These are phyloP conservation scores for Adelphocoris suturalis DNA, from an alignment of 2,888 invertebrate species.

Conservation along the genomic window DNA sequence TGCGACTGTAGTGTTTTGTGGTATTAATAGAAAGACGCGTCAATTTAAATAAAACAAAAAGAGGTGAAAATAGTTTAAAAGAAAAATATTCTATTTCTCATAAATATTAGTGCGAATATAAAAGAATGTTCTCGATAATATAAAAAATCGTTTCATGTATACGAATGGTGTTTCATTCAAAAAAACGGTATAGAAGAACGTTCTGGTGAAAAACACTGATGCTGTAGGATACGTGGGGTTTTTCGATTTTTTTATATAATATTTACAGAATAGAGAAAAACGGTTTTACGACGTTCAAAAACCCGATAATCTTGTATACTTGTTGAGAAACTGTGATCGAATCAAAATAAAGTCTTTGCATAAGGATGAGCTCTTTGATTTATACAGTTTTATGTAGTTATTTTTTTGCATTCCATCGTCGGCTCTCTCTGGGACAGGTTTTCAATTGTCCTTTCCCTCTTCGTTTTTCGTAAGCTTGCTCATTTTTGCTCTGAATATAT, in stretches of 20 bases:
- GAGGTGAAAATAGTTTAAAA: slow-evolving; percentile 45
- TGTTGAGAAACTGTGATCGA: slow-evolving; percentile 51
- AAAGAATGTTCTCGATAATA: slow-evolving; percentile 14
- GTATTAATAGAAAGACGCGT: slow-evolving; percentile 45
- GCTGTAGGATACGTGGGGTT: slow-evolving; percentile 55
- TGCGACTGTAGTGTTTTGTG: slow-evolving; percentile 58
- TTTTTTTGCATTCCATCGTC: slow-evolving; percentile 7
- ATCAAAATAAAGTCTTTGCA: slow-evolving; percentile 46
- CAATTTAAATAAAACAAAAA: slow-evolving; percentile 54
- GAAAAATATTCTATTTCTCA: slow-evolving; percentile 29
- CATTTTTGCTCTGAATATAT: slow-evolving; percentile 24
- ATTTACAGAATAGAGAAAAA: slow-evolving; percentile 9
- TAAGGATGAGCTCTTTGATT: slow-evolving; percentile 64
- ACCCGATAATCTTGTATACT: slow-evolving; percentile 34
- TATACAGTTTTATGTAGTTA: slow-evolving; percentile 10
- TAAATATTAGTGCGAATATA: slow-evolving; percentile 8
- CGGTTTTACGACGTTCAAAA: slow-evolving; percentile 4
- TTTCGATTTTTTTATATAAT: slow-evolving; percentile 19
- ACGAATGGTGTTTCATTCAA: slow-evolving; percentile 6
- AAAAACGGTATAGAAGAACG: slow-evolving; percentile 7
- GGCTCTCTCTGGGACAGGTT: no score
- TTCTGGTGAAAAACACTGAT: slow-evolving; percentile 46
- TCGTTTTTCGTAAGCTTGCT: neutral
- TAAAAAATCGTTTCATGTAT: neutral
- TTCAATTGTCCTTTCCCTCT: neutral